A percentile compares a stretch with the other conserved stretches of the same genome.
These are phyloP conservation scores for Enteromius trimaculatus DNA, from an alignment of 2,797 vertebrate genomes.

Conservation along the genomic window DNA sequence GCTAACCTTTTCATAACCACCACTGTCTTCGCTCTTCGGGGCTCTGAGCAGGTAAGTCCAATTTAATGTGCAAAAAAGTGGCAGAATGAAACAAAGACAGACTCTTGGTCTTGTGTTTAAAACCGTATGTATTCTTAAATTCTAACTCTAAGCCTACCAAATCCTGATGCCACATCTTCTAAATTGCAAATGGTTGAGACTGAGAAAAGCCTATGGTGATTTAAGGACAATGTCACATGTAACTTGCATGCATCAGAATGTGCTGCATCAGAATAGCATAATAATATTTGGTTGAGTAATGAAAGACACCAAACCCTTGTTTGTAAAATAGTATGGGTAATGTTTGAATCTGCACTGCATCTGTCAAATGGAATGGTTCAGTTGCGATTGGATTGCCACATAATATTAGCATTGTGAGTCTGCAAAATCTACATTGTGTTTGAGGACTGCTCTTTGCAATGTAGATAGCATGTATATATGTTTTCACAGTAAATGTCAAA, in stretches of 20 bases:
- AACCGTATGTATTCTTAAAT: conserved; percentile 58
- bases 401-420: conserved; percentile 1
- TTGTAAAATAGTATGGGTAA: conserved; percentile 63
- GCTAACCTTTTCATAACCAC: conserved; percentile 44
- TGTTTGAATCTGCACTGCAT: conserved; percentile 57
- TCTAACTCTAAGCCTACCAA: conserved; percentile 51
- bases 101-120: conserved; percentile 61
- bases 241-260: conserved; percentile 63
- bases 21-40: conserved; percentile 9
- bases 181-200: conserved; percentile 61
- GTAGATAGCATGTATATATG: conserved; percentile 3
- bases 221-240: conserved; percentile 53
- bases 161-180: conserved; percentile 75
- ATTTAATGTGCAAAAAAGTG: conserved; percentile 47
- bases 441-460: conserved; percentile 18
- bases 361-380: conserved; percentile 53
- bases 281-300: conserved; percentile 51
- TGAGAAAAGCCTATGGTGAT: conserved; percentile 27
- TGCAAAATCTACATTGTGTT: conserved; percentile 4
- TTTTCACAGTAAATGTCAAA: neutral
- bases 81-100: conserved; percentile 58
- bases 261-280: conserved; percentile 60
- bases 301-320: conserved; percentile 33
- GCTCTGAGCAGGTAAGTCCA: conserved; percentile 71
- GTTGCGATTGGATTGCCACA: conserved; percentile 25